Base-by-base conservation (phyloP, 1,140 invertebrate species). In the Linepithema humile region DNA sequence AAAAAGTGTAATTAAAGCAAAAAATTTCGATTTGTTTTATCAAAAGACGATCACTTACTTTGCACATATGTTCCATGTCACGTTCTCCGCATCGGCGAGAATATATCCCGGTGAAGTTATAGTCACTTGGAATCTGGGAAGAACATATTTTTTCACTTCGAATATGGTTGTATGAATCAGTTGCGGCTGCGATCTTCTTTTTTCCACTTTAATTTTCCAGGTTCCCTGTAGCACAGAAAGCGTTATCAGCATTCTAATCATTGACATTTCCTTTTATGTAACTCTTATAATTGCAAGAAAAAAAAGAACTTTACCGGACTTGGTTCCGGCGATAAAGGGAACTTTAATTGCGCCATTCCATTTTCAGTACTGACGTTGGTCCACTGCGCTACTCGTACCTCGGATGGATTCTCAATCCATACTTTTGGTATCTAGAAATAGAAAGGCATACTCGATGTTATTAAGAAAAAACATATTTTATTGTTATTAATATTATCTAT, bases 101-200 rank as follows among this genome's bases (percentile, higher is more conserved):
- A 96, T 95, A 50, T 95, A 96, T 50, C 94, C 92, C 0, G 96
- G 96, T 17, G 96, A 93, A n/a, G 94, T 94, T 12, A 97, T 94
- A 0, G 94, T 95, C 0, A 97, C 95, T 92, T 96, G 95, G 85
- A 97, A 97, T 85, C 96, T 95, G 6, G 96, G 96, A 12, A 97
- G 90, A 43, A 96, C 95, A 86, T 96, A 96, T 90, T 96, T 95
- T 35, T 95, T 95, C 6, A 96, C 95, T 82, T 96, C 94, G 84
- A 96, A 96, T 0, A 85, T 88, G 17, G 95, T 95, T 20, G 93
- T 92, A 74, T 95, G 91, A 17, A 94, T 83, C 26, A 93, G n/a
- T n/a, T 93, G 90, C 0, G 90, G 90, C 26, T 92, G 74, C 1
- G 86, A 83, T 73, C 88, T 91, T 86, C 93, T 92, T 32, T 93